Base-by-base conservation (phyloP, 2,113 vertebrate species). In the Perca fluviatilis region DNA sequence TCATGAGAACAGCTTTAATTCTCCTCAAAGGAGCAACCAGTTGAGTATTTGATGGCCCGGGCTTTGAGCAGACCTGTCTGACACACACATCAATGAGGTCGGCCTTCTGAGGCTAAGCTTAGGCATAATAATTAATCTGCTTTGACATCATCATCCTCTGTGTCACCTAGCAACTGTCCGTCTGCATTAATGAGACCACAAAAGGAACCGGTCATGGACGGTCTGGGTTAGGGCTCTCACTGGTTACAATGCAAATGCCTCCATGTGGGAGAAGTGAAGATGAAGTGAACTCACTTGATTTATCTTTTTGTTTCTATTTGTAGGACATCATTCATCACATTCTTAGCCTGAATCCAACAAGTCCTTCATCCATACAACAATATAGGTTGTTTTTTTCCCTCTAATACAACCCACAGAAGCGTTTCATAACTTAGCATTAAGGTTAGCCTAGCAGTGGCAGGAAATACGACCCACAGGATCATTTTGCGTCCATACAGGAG, bases 61-160 rank as follows among this genome's bases (percentile, higher is more conserved):
- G 70, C 86, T 86, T 77, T 81, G 18, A 88, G 57, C 80, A 66
- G 89, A 74, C 69, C 82, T 63, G 14, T 62, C 77, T 87, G 86
- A 84, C 89, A 87, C 67, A 65, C 62, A 84, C 88, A 85, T 92
- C 89, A 86, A 90, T 85, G 89, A 88, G 86, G 77, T 82, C 36
- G 46, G 51, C 56, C 74, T 77, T 88, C 83, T 50, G 80, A 81
- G 78, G 81, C 86, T 85, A 64, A 79, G 71, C 72, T 76, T 67
- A 83, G 81, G 74, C 86, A 87, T 74, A 82, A 90, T 91, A 90
- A 93, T 91, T 86, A 80, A 90, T 91, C 85, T 84, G 83, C 78
- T 86, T 84, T 89, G 90, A 90, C 89, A 91, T 87, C 86, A 82
- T 92, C 86, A 91, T 90, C 84, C 46, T 88, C 90, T 43, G 80